A percentile compares a stretch with the other conserved stretches of the same genome.
Conservation (phyloP, 2,888 invertebrate species). For the Scaptomyza tumidula region DNA sequence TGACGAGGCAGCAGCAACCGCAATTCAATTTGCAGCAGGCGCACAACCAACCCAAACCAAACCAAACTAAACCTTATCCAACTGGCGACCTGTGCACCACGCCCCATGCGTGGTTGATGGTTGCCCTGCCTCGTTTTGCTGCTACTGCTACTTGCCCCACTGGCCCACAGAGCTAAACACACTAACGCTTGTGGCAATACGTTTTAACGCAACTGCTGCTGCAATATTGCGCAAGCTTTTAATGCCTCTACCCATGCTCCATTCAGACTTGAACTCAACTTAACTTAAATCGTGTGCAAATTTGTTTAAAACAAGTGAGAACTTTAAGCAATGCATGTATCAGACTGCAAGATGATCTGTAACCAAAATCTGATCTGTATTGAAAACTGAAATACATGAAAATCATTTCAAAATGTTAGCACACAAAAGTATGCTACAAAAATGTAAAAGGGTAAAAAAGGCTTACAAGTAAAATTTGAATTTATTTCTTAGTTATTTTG, state of each 20-base stretch:
- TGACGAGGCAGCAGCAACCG: conserved; percentile 28
- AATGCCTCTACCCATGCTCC: conserved; percentile 1
- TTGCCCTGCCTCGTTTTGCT: conserved; percentile 15
- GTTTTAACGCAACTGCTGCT: conserved; percentile 37
- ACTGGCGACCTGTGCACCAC: conserved; percentile 14
- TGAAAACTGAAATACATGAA: background rate
- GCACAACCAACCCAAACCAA: conserved; percentile 15
- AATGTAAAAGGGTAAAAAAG: background rate
- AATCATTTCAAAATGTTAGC: background rate
- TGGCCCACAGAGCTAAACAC: conserved; percentile 50
- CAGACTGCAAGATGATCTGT: background rate
- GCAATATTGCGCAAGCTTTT: conserved; percentile 56
- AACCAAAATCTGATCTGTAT: background rate
- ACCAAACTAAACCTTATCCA: conserved; percentile 1
- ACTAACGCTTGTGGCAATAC: conserved; percentile 28
- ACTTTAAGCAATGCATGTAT: background rate
- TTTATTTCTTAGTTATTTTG: background rate
- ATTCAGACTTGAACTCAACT: background rate
- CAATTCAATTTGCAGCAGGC: conserved; percentile 60
- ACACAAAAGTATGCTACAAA: background rate
- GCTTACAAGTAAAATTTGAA: background rate
- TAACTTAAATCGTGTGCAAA: background rate
- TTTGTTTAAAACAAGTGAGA: background rate
- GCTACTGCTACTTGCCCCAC: conserved; percentile 46
- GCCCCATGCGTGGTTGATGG: conserved; percentile 55